A percentile compares a stretch with the other conserved stretches of the same genome.
These are phyloP conservation scores for Catharus fuscescens DNA, from an alignment of 2,113 vertebrate species.

Conservation along the genomic window DNA sequence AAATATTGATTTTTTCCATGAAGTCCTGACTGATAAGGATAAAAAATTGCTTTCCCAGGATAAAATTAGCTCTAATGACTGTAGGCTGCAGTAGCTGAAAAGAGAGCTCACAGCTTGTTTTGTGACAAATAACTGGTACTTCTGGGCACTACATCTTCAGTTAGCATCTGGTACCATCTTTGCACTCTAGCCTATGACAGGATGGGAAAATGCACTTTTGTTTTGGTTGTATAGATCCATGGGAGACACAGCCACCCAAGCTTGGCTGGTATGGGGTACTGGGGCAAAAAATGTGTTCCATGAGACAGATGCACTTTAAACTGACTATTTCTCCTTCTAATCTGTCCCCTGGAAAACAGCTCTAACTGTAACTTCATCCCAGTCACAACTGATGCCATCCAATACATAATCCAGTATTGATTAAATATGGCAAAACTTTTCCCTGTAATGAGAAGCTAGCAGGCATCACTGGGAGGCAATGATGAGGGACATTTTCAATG, in stretches of 20 bases:
- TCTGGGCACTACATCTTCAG: neutral
- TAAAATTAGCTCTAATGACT: neutral
- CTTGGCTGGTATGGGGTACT: accelerated
- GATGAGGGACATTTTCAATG: neutral
- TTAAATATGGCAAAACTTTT: neutral
- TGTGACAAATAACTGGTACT: neutral
- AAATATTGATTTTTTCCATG: neutral
- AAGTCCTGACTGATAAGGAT: neutral
- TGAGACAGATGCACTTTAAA: neutral
- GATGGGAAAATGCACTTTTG: neutral
- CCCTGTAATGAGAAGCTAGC: neutral
- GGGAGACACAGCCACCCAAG: neutral
- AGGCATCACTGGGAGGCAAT: neutral
- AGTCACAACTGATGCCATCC: neutral
- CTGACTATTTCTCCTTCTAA: neutral
- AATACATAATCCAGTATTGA: neutral
- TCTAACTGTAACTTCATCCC: neutral
- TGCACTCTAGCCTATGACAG: neutral
- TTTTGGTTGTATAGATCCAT: neutral
- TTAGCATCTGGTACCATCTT: neutral
- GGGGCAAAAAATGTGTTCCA: neutral
- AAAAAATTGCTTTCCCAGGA: neutral
- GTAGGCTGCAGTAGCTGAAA: neutral
- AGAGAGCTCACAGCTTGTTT: neutral
- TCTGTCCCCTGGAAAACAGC: neutral